Base-by-base conservation (phyloP, 2,888 invertebrate genomes). In the Julus scanicus region DNA sequence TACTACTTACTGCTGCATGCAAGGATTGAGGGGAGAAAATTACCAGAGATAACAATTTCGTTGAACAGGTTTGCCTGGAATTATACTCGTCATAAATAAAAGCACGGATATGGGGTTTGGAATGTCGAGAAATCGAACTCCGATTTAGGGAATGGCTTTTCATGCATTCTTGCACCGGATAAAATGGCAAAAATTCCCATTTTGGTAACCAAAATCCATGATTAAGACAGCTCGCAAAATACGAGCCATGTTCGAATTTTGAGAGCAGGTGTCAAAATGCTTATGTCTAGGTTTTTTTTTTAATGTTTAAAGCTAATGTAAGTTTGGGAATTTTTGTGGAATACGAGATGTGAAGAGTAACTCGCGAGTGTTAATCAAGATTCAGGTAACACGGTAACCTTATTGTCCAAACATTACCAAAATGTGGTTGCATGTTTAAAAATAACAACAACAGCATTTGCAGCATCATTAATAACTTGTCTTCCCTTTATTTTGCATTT, bases 31-130 rank as follows among this genome's bases (percentile, higher is more conserved):
- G 63, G 63, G 63, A 20, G 63, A 29, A 29, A 71, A 71, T 71
- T 71, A 71, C 71, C 29, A 29, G 71, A 71, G 71, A 71, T 71
- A 71, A 20, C 63, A 63, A 63, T 63, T 63, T 63, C 20, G 20
- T 29, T n/a, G 63, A 63, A 71, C 71, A 71, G 71, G 71, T 71
- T 71, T 71, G 71, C 8, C 29, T 71, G 71, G 71, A 71, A 29
- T 71, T 29, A 29, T 29, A 11, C 13, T 71, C 71, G 29, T 29
- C 71, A 71, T 71, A 71, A 71, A 71, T 71, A 71, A 71, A 71
- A 29, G 53, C 71, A 17, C 29, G 29, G 29, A 71, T 29, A 71
- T 29, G 29, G 4, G n/a, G 63, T 2, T 71, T 29, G 71, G 29
- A 29, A 71, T 71, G 71, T 71, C 29, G 71, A 20, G 71, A 29